Evolutionary conservation across 1,140 invertebrate genomes (phyloP).

Genomic region (Alviniconcha marisindica): DNA sequence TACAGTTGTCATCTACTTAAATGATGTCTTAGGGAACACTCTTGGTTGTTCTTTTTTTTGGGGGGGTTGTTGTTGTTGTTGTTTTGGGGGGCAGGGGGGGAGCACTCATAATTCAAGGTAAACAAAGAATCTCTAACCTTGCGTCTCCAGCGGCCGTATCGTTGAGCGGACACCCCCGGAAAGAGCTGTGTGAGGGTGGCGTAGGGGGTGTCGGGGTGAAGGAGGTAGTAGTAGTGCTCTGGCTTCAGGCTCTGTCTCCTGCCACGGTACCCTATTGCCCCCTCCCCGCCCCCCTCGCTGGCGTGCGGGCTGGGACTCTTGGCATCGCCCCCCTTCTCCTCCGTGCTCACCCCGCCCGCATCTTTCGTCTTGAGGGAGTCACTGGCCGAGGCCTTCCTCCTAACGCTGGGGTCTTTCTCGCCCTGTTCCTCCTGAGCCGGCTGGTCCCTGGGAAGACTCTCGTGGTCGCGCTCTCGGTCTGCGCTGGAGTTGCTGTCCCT

Average conservation of each 20-base stretch:
- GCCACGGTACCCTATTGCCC: slow-evolving; percentile 6
- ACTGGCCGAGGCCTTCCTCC: background rate
- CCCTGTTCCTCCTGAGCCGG: background rate
- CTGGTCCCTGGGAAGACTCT: background rate
- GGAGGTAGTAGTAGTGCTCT: slow-evolving; percentile 36
- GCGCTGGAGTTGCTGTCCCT: background rate
- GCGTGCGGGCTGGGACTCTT: slow-evolving; percentile 5
- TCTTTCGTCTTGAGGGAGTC: background rate
- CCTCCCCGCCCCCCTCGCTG: background rate
- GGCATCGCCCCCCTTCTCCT: background rate
- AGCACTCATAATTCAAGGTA: too few relatives aligned
- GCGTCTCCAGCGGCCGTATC: slow-evolving; percentile 31
- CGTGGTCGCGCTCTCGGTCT: background rate
- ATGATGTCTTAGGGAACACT: too few relatives aligned
- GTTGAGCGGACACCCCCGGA: slow-evolving; percentile 30
- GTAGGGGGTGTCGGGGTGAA: slow-evolving; percentile 28
- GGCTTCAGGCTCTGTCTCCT: slow-evolving; percentile 35
- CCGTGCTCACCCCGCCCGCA: too few relatives aligned
- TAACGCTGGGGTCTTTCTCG: background rate
- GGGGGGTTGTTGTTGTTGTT: too few relatives aligned
- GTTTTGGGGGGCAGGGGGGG: too few relatives aligned
- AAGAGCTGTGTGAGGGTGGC: background rate
- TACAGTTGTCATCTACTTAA: too few relatives aligned
- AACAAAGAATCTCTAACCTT: too few relatives aligned
- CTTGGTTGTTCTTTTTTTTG: too few relatives aligned